A percentile compares a stretch with the other conserved stretches of the same genome.
Conservation (phyloP, 2,797 vertebrate species). For the Acanthurus leucopareius region DNA sequence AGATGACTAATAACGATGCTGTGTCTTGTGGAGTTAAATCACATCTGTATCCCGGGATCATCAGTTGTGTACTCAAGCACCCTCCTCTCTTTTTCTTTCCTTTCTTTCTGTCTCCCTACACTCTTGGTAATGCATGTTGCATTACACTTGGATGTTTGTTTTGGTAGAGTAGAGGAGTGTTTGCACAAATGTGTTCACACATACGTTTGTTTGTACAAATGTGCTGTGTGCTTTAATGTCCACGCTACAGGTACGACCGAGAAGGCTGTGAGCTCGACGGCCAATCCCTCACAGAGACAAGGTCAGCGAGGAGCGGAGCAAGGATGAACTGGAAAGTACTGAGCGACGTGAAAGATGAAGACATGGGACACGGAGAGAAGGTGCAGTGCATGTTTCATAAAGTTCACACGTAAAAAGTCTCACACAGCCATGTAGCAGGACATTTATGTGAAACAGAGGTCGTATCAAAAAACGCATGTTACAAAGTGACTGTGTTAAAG, state of each 20-base stretch:
- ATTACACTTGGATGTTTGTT: constrained; percentile 17
- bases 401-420: not conserved
- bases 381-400: constrained; percentile 36
- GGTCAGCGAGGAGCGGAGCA: constrained; percentile 33
- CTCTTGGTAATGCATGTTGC: constrained; percentile 29
- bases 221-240: constrained; percentile 28
- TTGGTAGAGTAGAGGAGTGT: not conserved
- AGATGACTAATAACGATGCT: constrained; percentile 26
- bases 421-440: not conserved
- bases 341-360: constrained; percentile 71
- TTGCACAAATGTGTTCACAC: not conserved
- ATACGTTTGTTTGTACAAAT: constrained; percentile 13
- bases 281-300: constrained; percentile 72
- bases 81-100: not conserved
- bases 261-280: constrained; percentile 59
- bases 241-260: constrained; percentile 68
- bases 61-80: constrained; percentile 20
- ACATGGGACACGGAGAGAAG: constrained; percentile 75
- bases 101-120: not conserved
- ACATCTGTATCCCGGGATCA: constrained; percentile 30
- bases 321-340: constrained; percentile 76
- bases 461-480: not conserved
- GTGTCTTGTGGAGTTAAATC: constrained; percentile 32
- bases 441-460: not conserved
- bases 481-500: not conserved